phyloP scores from a whole-genome alignment of 2,888 invertebrate species.

The Pachliopta kotzebuea region DNA sequence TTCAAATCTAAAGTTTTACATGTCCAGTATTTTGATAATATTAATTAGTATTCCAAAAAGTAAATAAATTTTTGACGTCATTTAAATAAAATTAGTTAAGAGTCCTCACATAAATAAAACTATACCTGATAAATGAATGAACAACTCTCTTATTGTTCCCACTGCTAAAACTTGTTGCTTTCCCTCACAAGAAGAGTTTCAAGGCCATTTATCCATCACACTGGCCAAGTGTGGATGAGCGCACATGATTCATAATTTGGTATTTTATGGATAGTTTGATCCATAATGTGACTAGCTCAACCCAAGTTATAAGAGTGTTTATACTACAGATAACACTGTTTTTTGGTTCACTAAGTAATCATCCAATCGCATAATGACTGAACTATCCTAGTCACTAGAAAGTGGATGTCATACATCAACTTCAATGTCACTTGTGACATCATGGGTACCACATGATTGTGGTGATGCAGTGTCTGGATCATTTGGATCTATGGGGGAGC shows the following conservation, averaged over 20 bases:
- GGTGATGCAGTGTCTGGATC: slow-evolving; percentile 51
- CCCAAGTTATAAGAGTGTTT: slow-evolving; percentile 10
- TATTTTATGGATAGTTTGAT: slow-evolving; percentile 15
- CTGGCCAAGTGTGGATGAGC: no score
- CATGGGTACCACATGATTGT: slow-evolving; percentile 52
- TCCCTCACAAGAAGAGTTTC: no score
- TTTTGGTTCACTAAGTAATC: slow-evolving; percentile 13
- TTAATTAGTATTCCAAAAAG: no score
- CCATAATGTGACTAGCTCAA: slow-evolving; percentile 12
- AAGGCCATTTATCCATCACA: no score
- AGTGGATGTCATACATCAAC: slow-evolving; percentile 73
- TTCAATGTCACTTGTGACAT: slow-evolving; percentile 65
- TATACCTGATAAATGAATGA: no score
- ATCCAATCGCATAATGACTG: slow-evolving; percentile 4
- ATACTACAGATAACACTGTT: slow-evolving; percentile 12
- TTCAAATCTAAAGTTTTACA: no score
- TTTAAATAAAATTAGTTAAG: no score
- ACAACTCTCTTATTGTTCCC: no score
- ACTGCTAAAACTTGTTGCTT: no score
- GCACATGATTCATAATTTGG: slow-evolving; percentile 6
- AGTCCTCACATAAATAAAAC: no score
- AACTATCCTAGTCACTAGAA: slow-evolving; percentile 52
- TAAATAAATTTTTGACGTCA: no score
- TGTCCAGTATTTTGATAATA: no score
- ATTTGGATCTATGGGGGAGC: slow-evolving; percentile 45